Conservation (phyloP, 2,113 vertebrate genomes). For the Danionella cerebrum region DNA sequence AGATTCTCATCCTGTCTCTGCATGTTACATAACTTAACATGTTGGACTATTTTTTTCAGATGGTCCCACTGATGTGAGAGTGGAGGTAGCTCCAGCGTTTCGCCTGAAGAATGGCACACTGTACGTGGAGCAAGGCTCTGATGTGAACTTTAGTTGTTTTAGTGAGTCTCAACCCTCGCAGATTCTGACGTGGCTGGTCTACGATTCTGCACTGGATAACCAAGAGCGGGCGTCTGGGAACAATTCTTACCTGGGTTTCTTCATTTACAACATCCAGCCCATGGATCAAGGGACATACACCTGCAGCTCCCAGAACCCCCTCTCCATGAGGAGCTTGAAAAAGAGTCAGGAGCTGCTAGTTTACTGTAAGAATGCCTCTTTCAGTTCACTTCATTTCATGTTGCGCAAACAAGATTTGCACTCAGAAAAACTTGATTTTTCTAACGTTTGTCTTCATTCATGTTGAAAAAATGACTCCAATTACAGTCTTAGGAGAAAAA, state of each 20-base stretch:
- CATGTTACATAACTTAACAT: too few relatives aligned
- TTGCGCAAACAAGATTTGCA: too few relatives aligned
- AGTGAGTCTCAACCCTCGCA: conserved; percentile 48
- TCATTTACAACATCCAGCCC: conserved; percentile 46
- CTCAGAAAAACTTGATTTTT: too few relatives aligned
- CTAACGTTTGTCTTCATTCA: too few relatives aligned
- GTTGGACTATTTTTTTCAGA: conserved; percentile 47
- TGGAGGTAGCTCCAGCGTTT: conserved; percentile 43
- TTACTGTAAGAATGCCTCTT: conserved; percentile 80
- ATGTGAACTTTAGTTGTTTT: conserved; percentile 62
- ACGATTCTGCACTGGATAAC: not conserved
- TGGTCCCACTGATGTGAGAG: conserved; percentile 48
- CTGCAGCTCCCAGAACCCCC: conserved; percentile 57
- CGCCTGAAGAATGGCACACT: conserved; percentile 61
- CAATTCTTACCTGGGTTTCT: conserved; percentile 42
- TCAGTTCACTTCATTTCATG: too few relatives aligned
- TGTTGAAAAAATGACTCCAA: too few relatives aligned
- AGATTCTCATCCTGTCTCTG: too few relatives aligned
- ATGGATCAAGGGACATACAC: conserved; percentile 68
- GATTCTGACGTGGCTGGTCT: conserved; percentile 57
- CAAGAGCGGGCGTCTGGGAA: conserved; percentile 26
- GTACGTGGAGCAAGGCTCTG: conserved; percentile 33
- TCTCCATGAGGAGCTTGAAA: conserved; percentile 42
- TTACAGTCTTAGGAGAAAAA: too few relatives aligned
- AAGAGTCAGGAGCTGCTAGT: conserved; percentile 67